Evolutionary conservation across 2,113 vertebrate species (phyloP), one percentile per base, ranked within the genome.

Genomic region (Chaetodon trifascialis): DNA sequence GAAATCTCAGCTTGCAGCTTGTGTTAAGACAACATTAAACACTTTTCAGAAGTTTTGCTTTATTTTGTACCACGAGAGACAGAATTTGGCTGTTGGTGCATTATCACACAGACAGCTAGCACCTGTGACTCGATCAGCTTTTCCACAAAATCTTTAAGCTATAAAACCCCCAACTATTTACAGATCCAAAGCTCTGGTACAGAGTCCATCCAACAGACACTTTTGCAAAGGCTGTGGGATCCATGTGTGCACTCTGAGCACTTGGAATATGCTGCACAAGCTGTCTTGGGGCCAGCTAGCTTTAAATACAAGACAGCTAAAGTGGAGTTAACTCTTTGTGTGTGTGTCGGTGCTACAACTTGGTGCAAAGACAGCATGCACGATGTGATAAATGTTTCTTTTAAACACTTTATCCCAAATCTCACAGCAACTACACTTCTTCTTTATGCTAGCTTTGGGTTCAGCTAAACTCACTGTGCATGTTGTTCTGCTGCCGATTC

Each of bases 401-500:
- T 64, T 7, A 15, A 56, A 80, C 16, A 30, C 30, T 14, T 23
- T n/a, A 42, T 40, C 7, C 38, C 38, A 63, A 36, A 21, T 25
- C 11, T 34, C 34, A 46, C 47, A 56, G 19, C n/a, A 51, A 42
- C 23, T 34, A 30, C 30, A 30, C 30, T 30, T 30, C 30, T 51
- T 11, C 47, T 46, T 40, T 9, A 25, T 12, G 15, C 23, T 1
- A 62, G 34, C 3, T 55, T 4, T 38, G 23, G 5, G 7, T 36
- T 66, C 11, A 2, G 19, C 1, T n/a, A 30, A 11, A 95, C 98
- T 96, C 93, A 99, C 98, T 99, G 87, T 97, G 96, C 94, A 97
- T 91, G 92, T 94, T 88, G 38, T 84, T 96, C 88, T 99, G 98
- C 90, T 99, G 98, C 0, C 97, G 96, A 89, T 96, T 98, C 93